Evolutionary conservation across 2,888 invertebrate genomes (phyloP).

Genomic region (Lepas anatifera): DNA sequence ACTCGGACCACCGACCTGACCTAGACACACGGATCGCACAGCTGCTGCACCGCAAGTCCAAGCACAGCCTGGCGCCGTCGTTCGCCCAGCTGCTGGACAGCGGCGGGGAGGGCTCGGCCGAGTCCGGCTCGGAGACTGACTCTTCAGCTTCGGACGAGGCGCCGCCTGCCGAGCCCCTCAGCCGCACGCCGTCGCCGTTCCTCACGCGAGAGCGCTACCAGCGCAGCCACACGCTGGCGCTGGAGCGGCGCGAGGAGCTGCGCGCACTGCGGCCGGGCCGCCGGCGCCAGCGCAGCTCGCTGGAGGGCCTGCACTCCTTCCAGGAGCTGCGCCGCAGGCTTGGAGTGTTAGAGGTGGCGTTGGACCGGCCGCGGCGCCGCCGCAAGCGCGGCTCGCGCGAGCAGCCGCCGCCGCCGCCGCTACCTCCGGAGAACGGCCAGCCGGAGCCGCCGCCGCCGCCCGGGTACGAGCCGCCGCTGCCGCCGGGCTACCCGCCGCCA

Average conservation of each 20-base stretch:
- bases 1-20: constrained; percentile 29
- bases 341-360: not conserved
- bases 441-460: constrained; percentile 17
- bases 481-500: not conserved
- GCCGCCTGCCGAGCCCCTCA: constrained; percentile 16
- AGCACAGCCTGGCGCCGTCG: constrained; percentile 21
- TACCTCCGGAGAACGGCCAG: constrained; percentile 15
- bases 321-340: not conserved
- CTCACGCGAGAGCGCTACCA: constrained; percentile 54
- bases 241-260: constrained; percentile 44
- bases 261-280: constrained; percentile 20
- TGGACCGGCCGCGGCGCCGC: not conserved
- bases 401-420: not conserved
- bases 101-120: not conserved
- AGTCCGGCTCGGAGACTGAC: constrained; percentile 23
- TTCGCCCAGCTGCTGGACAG: constrained; percentile 21
- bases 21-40: constrained; percentile 67
- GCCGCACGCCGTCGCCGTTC: constrained; percentile 56
- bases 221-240: constrained; percentile 39
- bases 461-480: not conserved
- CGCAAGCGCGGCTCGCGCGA: not conserved
- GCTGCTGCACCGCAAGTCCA: constrained; percentile 50
- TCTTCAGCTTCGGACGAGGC: constrained; percentile 19
- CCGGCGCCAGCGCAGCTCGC: constrained; percentile 2
- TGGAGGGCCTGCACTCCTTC: not conserved